Evolutionary conservation across 1,140 invertebrate genomes (phyloP).

Genomic region (Drosophila lowei): DNA sequence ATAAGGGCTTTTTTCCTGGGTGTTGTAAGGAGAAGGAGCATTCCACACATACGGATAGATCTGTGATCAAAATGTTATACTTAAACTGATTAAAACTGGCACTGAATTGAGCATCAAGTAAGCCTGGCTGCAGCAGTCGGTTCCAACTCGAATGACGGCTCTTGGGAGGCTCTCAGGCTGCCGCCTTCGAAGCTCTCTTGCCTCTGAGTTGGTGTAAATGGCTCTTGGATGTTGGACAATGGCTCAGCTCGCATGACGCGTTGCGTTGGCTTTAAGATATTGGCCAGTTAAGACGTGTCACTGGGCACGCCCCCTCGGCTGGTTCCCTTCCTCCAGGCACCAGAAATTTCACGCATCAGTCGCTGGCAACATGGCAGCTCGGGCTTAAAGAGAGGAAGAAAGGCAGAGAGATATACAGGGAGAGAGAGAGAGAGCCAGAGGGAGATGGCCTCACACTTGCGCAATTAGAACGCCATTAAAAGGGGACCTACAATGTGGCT

Average conservation of each 20-base stretch:
- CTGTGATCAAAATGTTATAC: no score
- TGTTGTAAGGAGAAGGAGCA: no score
- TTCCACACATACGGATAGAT: no score
- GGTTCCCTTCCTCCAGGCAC: constrained; percentile 12
- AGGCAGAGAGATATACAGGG: no score
- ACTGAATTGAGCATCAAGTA: no score
- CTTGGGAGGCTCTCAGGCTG: no score
- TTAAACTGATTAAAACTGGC: no score
- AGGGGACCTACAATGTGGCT: constrained; percentile 32
- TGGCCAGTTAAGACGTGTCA: constrained; percentile 77
- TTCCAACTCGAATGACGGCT: no score
- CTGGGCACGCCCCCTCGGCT: constrained; percentile 63
- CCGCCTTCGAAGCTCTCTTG: no score
- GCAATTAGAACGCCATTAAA: constrained; percentile 60
- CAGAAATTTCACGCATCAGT: constrained; percentile 60
- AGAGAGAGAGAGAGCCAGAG: background rate
- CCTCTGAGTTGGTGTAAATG: no score
- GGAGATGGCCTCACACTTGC: background rate
- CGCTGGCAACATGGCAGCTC: constrained; percentile 31
- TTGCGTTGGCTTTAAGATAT: constrained; percentile 67
- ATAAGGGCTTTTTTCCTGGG: no score
- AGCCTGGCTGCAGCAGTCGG: no score
- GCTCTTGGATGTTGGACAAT: constrained; percentile 33
- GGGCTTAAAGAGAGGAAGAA: background rate
- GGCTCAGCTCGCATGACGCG: constrained; percentile 50